phyloP scores from a whole-genome alignment of 2,797 vertebrate species.

The Paedocypris micromegethes region DNA sequence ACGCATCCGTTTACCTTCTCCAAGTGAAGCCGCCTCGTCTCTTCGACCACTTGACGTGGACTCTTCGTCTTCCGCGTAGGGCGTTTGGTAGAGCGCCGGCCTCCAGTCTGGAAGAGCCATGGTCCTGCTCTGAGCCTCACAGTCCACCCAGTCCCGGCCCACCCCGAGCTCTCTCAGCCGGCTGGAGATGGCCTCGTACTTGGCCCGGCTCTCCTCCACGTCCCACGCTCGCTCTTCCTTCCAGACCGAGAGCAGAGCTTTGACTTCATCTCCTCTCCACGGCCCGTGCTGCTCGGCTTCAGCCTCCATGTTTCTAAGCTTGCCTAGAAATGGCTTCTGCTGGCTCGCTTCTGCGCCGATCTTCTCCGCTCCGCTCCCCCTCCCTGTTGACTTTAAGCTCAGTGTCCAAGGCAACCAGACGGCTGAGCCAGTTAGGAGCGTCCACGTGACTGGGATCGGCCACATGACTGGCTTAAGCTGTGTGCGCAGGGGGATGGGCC shows the following conservation, averaged over 20 bases:
- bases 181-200: constrained; percentile 85
- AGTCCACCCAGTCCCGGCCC: constrained; percentile 83
- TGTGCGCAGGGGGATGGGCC: constrained; percentile 67
- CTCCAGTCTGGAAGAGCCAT: constrained; percentile 75
- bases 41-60: constrained; percentile 11
- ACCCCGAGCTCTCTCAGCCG: constrained; percentile 82
- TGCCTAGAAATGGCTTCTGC: constrained; percentile 91
- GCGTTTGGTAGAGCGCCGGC: constrained; percentile 70
- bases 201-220: constrained; percentile 76
- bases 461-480: constrained; percentile 94
- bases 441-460: constrained; percentile 77
- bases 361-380: constrained; percentile 44
- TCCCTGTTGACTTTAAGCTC: constrained; percentile 81
- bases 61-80: constrained; percentile 55
- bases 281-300: constrained; percentile 80
- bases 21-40: constrained; percentile 36
- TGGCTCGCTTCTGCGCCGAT: constrained; percentile 36
- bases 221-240: constrained; percentile 80
- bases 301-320: constrained; percentile 91
- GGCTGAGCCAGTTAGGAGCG: constrained; percentile 84
- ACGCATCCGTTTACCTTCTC: constrained; percentile 43
- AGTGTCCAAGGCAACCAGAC: constrained; percentile 95
- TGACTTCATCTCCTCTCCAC: constrained; percentile 84
- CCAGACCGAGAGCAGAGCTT: constrained; percentile 82
- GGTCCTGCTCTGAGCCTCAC: constrained; percentile 82